Conservation (phyloP, 2,888 invertebrate species). For the Lasioglossum vierecki region DNA sequence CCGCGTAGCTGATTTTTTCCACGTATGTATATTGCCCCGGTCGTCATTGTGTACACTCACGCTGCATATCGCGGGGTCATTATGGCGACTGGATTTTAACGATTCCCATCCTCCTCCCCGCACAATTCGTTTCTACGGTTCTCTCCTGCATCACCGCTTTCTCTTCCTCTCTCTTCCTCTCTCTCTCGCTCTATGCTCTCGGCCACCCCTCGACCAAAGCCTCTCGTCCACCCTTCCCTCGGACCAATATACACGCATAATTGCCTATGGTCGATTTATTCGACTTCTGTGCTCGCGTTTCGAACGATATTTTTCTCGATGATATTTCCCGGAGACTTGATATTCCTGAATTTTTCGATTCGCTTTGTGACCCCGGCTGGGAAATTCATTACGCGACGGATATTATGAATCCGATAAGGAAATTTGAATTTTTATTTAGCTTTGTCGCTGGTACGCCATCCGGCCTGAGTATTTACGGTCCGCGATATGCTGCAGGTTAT, state of each 20-base stretch:
- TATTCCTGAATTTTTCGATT: background rate
- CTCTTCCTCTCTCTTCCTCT: background rate
- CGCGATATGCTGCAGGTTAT: background rate
- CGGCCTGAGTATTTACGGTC: background rate
- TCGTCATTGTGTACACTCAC: conserved; percentile 68
- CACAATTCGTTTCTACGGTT: background rate
- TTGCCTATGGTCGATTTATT: conserved; percentile 71
- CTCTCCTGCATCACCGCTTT: background rate
- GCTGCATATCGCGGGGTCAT: conserved; percentile 67
- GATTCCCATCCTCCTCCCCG: conserved; percentile 48
- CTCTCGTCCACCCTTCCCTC: conserved; percentile 32
- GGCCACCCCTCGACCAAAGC: conserved; percentile 9
- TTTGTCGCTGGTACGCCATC: background rate
- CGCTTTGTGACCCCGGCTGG: background rate
- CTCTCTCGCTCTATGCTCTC: background rate
- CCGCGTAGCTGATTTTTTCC: conserved; percentile 71
- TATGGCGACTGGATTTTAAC: conserved; percentile 71
- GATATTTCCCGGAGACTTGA: conserved; percentile 28
- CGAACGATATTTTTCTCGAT: conserved; percentile 53
- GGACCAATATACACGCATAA: conserved; percentile 65
- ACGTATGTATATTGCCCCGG: conserved; percentile 45
- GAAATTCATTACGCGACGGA: conserved; percentile 11
- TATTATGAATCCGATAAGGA: conserved; percentile 13
- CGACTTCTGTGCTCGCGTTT: conserved; percentile 38
- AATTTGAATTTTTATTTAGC: conserved; percentile 5